These are phyloP conservation scores for Lethenteron camtschaticum DNA, from an alignment of 2,113 vertebrate species.

Conservation along the genomic window DNA sequence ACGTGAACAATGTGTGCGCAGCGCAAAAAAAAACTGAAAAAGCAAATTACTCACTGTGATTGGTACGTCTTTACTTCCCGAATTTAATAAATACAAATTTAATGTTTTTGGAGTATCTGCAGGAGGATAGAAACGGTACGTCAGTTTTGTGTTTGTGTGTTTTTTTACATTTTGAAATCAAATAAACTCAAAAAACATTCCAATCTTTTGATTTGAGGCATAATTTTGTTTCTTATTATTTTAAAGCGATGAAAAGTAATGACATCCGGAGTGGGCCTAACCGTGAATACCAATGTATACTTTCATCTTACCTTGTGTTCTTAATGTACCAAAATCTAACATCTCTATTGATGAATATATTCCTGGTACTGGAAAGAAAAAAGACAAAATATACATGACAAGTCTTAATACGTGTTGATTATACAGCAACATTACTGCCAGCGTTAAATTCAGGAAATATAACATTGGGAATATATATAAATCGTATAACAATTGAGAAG, in stretches of 20 bases:
- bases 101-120: constrained; percentile 85
- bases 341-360: constrained; percentile 72
- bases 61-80: constrained; percentile 88
- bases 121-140: constrained; percentile 14
- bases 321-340: constrained; percentile 90
- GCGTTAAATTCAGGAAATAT: too few relatives aligned
- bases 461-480: too few relatives aligned
- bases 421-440: too few relatives aligned
- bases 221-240: too few relatives aligned
- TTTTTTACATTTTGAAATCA: constrained; percentile 9
- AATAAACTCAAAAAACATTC: constrained; percentile 7
- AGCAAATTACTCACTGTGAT: constrained; percentile 55
- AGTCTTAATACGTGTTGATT: background rate
- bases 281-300: background rate
- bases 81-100: constrained; percentile 96
- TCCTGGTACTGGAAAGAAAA: constrained; percentile 26
- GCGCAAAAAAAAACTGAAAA: constrained; percentile 12
- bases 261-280: background rate
- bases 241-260: too few relatives aligned
- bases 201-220: background rate
- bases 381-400: constrained; percentile 3
- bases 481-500: too few relatives aligned
- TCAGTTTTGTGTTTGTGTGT: background rate
- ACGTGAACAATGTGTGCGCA: constrained; percentile 9
- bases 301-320: constrained; percentile 55